Evolutionary conservation across 2,888 invertebrate genomes (phyloP).

Genomic region (Ennomos fuscantarius): DNA sequence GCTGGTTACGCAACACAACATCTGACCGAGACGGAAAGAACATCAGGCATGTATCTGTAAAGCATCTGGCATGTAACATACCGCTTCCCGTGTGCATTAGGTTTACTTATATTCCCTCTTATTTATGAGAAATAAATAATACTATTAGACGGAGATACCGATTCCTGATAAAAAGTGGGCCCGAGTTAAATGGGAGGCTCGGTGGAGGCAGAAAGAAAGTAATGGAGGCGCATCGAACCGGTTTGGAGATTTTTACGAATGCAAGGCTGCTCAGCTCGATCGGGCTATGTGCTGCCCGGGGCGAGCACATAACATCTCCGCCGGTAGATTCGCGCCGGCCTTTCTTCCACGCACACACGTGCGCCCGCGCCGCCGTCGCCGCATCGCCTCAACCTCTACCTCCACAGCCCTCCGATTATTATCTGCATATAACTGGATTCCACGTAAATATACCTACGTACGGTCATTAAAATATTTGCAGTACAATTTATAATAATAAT

Average conservation of each 20-base stretch:
- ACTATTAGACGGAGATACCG: constrained; percentile 85
- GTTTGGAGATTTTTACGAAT: constrained; percentile 85
- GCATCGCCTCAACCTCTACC: constrained; percentile 18
- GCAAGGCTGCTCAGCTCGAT: constrained; percentile 75
- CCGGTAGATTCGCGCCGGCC: constrained; percentile 79
- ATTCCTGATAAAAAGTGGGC: constrained; percentile 85
- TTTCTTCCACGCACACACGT: constrained; percentile 67
- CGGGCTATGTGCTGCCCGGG: constrained; percentile 74
- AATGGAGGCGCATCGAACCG: constrained; percentile 84
- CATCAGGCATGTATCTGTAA: constrained; percentile 72
- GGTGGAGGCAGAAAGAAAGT: constrained; percentile 84
- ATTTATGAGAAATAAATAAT: constrained; percentile 85
- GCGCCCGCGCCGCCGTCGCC: constrained; percentile 34
- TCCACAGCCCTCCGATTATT: constrained; percentile 57
- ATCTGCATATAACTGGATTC: constrained; percentile 77
- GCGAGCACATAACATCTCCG: constrained; percentile 77
- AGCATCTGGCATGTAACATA: constrained; percentile 77
- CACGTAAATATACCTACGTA: constrained; percentile 64
- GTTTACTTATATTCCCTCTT: constrained; percentile 81
- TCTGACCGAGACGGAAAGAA: constrained; percentile 61
- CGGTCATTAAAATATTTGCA: constrained; percentile 71
- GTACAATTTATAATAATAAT: too few relatives aligned
- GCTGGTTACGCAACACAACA: constrained; percentile 68
- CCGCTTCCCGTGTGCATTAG: constrained; percentile 80
- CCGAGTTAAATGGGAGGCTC: constrained; percentile 84